Evolutionary conservation across 2,797 vertebrate species (phyloP), one percentile per base, ranked within the genome.

Genomic region (Kryptolebias ocellatus): DNA sequence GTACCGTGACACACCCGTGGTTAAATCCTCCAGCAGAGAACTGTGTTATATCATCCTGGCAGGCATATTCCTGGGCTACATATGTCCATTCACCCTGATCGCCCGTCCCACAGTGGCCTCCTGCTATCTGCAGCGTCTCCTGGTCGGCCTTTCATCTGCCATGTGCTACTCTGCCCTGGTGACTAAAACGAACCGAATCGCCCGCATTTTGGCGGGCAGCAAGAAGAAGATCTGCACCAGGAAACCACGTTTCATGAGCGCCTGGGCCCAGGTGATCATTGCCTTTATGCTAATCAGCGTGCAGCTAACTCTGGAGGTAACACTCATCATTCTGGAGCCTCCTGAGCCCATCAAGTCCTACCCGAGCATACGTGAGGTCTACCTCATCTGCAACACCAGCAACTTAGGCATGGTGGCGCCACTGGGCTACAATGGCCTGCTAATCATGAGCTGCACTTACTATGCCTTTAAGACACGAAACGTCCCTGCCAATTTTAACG

Each of bases 401-500:
- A 99, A 96, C 83, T 4, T 99, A 67, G 96, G 97, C 0, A 94
- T 99, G 74, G 98, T 99, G 86, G 98, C 98, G 4, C 98, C 98
- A 0, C 90, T 99, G 80, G 98, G 98, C 75, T 99, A 98, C 92
- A 99, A 99, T 0, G 97, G 98, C 77, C 94, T 99, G 57, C 96
- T 99, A 27, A 99, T 99, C 86, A 95, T 99, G 96, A 99, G 98
- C 92, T 99, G 98, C 87, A 99, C 98, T 0, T 99, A 99, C 88
- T 99, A 99, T 72, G 98, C 98, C 93, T 99, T 99, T 93, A 99
- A 99, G 95, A 99, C 98, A 1, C 93, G 97, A 78, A 99, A 99
- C 1, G 98, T 99, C 84, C 97, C 98, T 2, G 98, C 97, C 88
- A 99, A 99, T 86, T 99, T 99, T 82, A 99, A 99, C 0, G 98